A percentile compares a stretch with the other conserved stretches of the same genome.
Conservation (phyloP, 2,797 vertebrate species). For the Morus bassanus region DNA sequence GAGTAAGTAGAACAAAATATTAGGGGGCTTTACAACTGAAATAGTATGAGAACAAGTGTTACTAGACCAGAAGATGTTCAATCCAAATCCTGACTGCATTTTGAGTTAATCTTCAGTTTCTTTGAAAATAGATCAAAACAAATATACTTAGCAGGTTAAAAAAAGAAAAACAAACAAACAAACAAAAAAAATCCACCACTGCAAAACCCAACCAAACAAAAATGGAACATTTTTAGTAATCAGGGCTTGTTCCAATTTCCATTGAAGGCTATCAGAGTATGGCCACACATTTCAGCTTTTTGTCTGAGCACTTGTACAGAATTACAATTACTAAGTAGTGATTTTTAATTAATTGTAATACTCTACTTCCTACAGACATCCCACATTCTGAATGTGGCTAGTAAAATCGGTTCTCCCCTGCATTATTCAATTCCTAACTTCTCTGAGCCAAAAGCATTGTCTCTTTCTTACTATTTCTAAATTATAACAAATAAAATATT, state of each 20-base stretch:
- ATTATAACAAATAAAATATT: neutral
- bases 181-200: too few species aligned
- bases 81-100: neutral
- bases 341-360: neutral
- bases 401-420: neutral
- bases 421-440: neutral
- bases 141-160: neutral
- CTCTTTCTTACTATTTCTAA: neutral
- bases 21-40: neutral
- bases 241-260: neutral
- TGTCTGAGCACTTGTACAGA: neutral
- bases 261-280: neutral
- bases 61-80: neutral
- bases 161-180: neutral
- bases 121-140: neutral
- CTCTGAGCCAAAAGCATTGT: neutral
- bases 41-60: neutral
- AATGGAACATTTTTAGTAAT: neutral
- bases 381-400: neutral
- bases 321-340: neutral
- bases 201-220: neutral
- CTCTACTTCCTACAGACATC: neutral
- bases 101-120: neutral
- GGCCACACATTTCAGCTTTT: neutral
- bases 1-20: slow-evolving; percentile 1